Evolutionary conservation across 2,797 vertebrate genomes (phyloP).

Genomic region (Rhyacichthys aspro): DNA sequence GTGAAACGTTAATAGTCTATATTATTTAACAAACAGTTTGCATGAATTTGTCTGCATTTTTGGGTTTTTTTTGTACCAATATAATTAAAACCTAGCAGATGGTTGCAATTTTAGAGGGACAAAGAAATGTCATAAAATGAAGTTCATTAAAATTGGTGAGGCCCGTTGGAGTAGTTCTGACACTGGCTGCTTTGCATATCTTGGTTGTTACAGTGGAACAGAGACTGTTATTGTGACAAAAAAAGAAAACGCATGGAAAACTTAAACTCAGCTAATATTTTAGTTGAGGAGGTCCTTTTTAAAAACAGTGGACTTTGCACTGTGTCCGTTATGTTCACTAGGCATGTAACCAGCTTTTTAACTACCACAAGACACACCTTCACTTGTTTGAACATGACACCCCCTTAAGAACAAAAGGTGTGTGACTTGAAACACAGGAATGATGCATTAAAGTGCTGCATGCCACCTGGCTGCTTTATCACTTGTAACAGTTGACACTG

Average conservation of each 20-base stretch:
- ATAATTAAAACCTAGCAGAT: conserved; percentile 12
- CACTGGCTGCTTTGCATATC: conserved; percentile 70
- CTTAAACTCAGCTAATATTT: conserved; percentile 1
- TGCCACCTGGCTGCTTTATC: conserved; percentile 72
- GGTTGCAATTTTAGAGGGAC: conserved; percentile 31
- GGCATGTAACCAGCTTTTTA: conserved; percentile 36
- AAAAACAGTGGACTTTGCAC: conserved; percentile 67
- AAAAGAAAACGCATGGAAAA: conserved; percentile 15
- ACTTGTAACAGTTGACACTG: conserved; percentile 28
- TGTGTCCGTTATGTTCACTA: conserved; percentile 52
- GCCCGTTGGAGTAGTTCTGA: conserved; percentile 37
- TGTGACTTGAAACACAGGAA: conserved; percentile 58
- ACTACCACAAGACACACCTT: conserved; percentile 52
- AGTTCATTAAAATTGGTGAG: conserved; percentile 29
- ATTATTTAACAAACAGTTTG: conserved; percentile 36
- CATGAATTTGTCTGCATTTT: conserved; percentile 30
- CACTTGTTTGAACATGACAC: conserved; percentile 55
- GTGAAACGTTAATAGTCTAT: conserved; percentile 2
- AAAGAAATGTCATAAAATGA: not conserved
- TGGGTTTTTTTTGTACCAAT: conserved; percentile 15
- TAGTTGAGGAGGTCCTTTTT: conserved; percentile 20
- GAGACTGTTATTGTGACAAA: conserved; percentile 52
- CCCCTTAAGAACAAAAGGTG: conserved; percentile 53
- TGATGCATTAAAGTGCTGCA: conserved; percentile 41
- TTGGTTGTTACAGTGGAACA: conserved; percentile 34